Percentiles rank a stretch among this genome's conserved stretches.
Conservation (phyloP, 1,140 invertebrate species). For the Akabosia matsudoensis region DNA sequence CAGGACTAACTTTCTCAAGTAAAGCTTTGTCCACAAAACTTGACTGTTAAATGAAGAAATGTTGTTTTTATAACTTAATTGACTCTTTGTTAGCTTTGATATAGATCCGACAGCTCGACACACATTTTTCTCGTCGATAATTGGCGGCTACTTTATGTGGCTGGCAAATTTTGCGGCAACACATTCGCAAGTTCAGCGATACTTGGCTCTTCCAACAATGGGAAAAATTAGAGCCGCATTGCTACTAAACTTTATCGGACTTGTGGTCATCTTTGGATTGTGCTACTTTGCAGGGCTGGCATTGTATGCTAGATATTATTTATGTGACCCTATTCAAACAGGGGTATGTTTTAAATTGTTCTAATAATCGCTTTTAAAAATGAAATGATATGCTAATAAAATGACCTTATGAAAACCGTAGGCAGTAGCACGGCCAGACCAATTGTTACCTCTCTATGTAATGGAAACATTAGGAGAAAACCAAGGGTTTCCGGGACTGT, state of each 20-base stretch:
- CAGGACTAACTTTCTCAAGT: slow-evolving; percentile 48
- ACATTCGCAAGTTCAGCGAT: slow-evolving; percentile 66
- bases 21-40: no score
- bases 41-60: no score
- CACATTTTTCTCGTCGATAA: slow-evolving; percentile 79
- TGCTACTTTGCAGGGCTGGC: slow-evolving; percentile 69
- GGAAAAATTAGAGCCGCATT: slow-evolving; percentile 58
- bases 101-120: slow-evolving; percentile 60
- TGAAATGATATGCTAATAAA: not conserved
- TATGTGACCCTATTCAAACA: slow-evolving; percentile 55
- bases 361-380: not conserved
- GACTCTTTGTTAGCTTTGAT: slow-evolving; percentile 51
- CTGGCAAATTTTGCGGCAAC: slow-evolving; percentile 86
- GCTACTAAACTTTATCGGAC: slow-evolving; percentile 63
- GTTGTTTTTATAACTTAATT: slow-evolving; percentile 16
- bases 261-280: slow-evolving; percentile 64
- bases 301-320: slow-evolving; percentile 55
- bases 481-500: slow-evolving; percentile 46
- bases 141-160: slow-evolving; percentile 88
- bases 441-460: slow-evolving; percentile 54
- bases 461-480: slow-evolving; percentile 52
- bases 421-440: slow-evolving; percentile 47
- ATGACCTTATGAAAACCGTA: no score
- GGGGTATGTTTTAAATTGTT: slow-evolving; percentile 49
- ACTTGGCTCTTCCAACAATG: slow-evolving; percentile 33